A percentile compares a stretch with the other conserved stretches of the same genome.
Conservation (phyloP, 53 echinoderm and acorn worm genomes). For the Zoroaster sp. region DNA sequence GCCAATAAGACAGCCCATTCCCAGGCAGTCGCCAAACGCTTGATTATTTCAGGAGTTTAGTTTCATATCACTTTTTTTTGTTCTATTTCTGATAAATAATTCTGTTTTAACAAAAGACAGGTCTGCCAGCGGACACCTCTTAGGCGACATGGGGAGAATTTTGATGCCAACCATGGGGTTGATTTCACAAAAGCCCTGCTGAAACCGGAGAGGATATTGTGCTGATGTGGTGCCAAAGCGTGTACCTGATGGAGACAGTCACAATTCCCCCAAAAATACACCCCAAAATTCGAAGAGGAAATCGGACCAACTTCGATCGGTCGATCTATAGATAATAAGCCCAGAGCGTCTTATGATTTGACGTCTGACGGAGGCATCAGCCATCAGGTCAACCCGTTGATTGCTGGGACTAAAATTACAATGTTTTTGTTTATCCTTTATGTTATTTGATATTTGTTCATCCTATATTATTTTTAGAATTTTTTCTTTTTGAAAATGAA, state of each 20-base stretch:
- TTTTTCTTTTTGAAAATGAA: no score
- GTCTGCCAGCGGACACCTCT: neutral
- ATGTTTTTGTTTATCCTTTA: no score
- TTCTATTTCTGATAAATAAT: slow-evolving; percentile 22
- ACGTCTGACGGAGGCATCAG: neutral
- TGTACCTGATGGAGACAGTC: neutral
- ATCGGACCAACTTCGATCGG: neutral
- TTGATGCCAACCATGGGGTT: neutral
- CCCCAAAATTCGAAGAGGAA: neutral
- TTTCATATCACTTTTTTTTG: slow-evolving; percentile 28
- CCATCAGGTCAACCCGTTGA: neutral
- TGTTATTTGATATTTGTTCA: no score
- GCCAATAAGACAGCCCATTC: slow-evolving; percentile 2
- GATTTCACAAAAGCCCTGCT: neutral
- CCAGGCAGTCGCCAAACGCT: slow-evolving; percentile 12
- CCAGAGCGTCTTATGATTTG: neutral
- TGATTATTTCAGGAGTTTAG: slow-evolving; percentile 55
- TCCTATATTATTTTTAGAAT: neutral
- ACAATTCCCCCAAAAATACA: neutral
- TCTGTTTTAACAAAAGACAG: neutral
- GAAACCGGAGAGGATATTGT: slow-evolving; percentile 6
- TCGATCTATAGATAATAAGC: neutral
- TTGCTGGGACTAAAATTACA: no score
- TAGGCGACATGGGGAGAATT: slow-evolving; percentile 5
- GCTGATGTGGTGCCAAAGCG: neutral